Conservation (phyloP, 2,113 vertebrate species). For the Petaurus breviceps region DNA sequence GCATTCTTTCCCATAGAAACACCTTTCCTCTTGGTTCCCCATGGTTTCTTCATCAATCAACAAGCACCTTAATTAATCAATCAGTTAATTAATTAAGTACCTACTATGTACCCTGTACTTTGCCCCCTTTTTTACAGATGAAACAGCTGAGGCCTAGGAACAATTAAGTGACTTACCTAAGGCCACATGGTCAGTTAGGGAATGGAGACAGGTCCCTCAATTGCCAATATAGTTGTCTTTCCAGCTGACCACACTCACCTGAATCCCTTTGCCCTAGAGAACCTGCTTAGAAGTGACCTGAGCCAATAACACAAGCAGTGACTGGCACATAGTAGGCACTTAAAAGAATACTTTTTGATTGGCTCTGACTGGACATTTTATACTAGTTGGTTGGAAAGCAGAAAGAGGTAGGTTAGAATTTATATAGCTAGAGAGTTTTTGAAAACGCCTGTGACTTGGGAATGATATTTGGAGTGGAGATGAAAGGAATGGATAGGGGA, state of each 20-base stretch:
- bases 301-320: neutral
- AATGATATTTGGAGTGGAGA: neutral
- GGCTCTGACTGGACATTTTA: neutral
- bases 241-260: neutral
- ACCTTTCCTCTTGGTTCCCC: neutral
- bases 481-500: neutral
- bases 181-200: neutral
- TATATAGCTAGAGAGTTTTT: neutral
- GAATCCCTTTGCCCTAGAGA: neutral
- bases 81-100: neutral
- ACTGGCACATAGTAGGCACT: neutral
- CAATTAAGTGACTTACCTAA: neutral
- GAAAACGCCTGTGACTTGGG: neutral
- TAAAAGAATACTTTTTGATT: neutral
- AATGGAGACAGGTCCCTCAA: neutral
- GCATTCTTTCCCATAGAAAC: neutral
- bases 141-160: constrained; percentile 18
- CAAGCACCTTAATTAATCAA: neutral
- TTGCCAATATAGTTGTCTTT: neutral
- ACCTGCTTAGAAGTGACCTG: neutral
- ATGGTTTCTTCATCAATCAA: neutral
- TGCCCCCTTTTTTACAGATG: neutral
- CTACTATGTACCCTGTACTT: neutral
- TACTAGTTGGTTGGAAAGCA: constrained; percentile 12
- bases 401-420: constrained; percentile 29